Evolutionary conservation across 2,888 invertebrate genomes (phyloP).

Genomic region (Drosophila cyrtoloma): DNA sequence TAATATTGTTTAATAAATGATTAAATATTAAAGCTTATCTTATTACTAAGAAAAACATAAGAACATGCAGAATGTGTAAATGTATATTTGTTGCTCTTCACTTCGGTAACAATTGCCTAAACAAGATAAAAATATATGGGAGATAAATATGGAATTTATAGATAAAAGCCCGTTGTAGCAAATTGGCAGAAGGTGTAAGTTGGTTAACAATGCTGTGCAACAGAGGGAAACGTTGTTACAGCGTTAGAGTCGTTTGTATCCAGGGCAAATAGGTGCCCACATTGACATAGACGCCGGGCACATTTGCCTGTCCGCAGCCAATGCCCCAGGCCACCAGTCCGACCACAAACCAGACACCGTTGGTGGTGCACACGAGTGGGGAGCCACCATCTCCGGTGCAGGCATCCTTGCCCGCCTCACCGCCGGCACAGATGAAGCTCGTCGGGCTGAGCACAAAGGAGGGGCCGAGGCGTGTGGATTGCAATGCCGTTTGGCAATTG

Average conservation of each 20-base stretch:
- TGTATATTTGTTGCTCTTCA: not conserved
- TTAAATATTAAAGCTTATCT: not conserved
- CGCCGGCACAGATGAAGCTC: slow-evolving; percentile 92
- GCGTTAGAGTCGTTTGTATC: slow-evolving; percentile 86
- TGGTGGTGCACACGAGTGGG: slow-evolving; percentile 81
- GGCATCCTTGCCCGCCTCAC: slow-evolving; percentile 91
- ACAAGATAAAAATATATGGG: not conserved
- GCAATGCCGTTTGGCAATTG: slow-evolving; percentile 88
- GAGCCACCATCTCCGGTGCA: slow-evolving; percentile 89
- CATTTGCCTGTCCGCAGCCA: slow-evolving; percentile 88
- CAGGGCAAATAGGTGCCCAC: slow-evolving; percentile 89
- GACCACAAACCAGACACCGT: slow-evolving; percentile 84
- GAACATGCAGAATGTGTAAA: not conserved
- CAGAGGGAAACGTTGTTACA: slow-evolving; percentile 20
- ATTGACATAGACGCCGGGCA: slow-evolving; percentile 92
- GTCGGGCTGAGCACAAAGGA: slow-evolving; percentile 88
- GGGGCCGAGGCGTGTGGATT: slow-evolving; percentile 88
- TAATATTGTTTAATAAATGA: not conserved
- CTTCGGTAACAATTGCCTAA: not conserved
- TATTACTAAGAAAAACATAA: not conserved
- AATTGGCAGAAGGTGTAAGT: not conserved
- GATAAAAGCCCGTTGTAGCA: not conserved
- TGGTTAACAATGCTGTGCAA: not conserved
- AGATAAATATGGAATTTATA: not conserved
- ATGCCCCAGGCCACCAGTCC: slow-evolving; percentile 87